Evolutionary conservation across 2,113 vertebrate species (phyloP), one percentile per base, ranked within the genome.

Genomic region (Hiodon alosoides): DNA sequence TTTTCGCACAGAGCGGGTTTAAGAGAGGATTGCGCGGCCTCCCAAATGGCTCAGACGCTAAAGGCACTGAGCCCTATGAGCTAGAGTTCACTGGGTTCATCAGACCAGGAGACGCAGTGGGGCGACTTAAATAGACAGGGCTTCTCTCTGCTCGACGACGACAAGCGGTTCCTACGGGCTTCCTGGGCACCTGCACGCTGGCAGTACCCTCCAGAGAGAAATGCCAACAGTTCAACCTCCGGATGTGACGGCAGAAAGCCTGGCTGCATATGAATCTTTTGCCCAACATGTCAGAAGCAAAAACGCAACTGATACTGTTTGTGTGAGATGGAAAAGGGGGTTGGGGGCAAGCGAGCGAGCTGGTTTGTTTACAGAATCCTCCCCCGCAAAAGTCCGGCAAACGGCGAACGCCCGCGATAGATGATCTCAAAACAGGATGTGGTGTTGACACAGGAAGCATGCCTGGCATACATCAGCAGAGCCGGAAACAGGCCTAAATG

Each of bases 361-460:
- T 59, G 67, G 48, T 9, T 50, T 17, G 61, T 53, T 73, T 73
- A 65, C 50, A 31, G 61, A 73, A 50, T 10, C 3, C 3, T 64
- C 50, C 5, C 48, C 17, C 1, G 50, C 60, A 17, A 3, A 46
- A 10, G 51, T 2, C 16, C 13, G 47, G 47, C 9, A 57, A 70
- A 53, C 10, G 11, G 16, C 16, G 4, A 55, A 31, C 16, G 50
- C 50, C n/a, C 16, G 62, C 17, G 13, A 50, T 7, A 72, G 52
- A 9, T 51, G 17, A 73, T 62, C 11, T 8, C 53, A 57, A 74
- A 66, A 74, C 72, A 73, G 72, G 69, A 70, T 70, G 69, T 55
- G 52, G 69, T 46, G 47, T 6, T 7, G 53, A 48, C 72, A 74
- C 52, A 74, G 72, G 72, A 74, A 74, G 62, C 13, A 7, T 10